A percentile compares a stretch with the other conserved stretches of the same genome.
phyloP scores from a whole-genome alignment of 92 coral and sea anemone species.

The Zoanthus sociatus region DNA sequence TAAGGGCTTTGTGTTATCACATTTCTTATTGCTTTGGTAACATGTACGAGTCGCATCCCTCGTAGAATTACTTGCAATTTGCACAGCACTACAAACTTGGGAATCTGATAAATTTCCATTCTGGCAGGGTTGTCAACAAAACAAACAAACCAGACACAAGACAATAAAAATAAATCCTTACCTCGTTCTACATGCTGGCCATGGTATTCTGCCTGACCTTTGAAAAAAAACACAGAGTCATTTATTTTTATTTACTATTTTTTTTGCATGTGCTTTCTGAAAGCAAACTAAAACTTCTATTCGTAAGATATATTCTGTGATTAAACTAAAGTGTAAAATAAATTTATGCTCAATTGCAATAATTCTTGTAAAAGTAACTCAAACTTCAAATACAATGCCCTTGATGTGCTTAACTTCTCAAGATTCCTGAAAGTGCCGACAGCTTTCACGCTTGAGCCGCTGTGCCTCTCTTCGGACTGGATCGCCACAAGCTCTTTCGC shows the following conservation, averaged over 20 bases:
- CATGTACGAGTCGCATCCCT: not conserved
- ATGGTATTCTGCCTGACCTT: slow-evolving; percentile 81
- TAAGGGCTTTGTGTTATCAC: not conserved
- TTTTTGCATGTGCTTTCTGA: slow-evolving; percentile 10
- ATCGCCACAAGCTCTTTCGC: too few relatives aligned
- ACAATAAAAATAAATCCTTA: slow-evolving; percentile 46
- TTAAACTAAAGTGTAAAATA: not conserved
- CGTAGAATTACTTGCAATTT: slow-evolving; percentile 9
- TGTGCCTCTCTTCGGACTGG: too few relatives aligned
- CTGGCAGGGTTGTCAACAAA: slow-evolving; percentile 59
- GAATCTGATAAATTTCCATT: slow-evolving; percentile 67
- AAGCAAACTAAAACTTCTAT: slow-evolving; percentile 5
- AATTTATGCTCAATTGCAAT: not conserved
- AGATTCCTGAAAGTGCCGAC: too few relatives aligned
- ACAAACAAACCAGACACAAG: slow-evolving; percentile 61
- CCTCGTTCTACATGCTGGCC: slow-evolving; percentile 75
- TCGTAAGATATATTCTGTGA: not conserved
- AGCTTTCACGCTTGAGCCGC: too few relatives aligned
- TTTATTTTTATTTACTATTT: not conserved
- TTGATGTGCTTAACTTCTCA: too few relatives aligned
- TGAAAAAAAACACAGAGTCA: slow-evolving; percentile 37
- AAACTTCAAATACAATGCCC: slow-evolving; percentile 37
- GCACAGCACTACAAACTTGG: slow-evolving; percentile 50
- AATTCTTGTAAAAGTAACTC: slow-evolving; percentile 13
- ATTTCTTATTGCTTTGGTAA: slow-evolving; percentile 3